A percentile compares a stretch with the other conserved stretches of the same genome.
Conservation (phyloP, 1,140 invertebrate genomes). For the Vanessa tameamea region DNA sequence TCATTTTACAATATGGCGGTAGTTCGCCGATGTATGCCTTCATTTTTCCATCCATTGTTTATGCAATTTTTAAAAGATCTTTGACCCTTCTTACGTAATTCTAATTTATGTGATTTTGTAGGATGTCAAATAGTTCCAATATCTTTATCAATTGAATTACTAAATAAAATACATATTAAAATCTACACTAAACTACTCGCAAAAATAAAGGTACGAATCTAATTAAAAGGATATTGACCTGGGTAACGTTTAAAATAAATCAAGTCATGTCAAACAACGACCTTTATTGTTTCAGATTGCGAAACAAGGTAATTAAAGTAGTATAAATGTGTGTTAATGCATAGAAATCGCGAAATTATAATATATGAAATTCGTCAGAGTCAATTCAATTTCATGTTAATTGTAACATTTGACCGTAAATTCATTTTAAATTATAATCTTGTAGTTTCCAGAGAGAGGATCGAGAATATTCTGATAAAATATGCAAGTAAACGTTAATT, state of each 20-base stretch:
- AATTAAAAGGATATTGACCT: conserved; percentile 32
- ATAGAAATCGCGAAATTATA: conserved; percentile 61
- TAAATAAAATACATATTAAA: conserved; percentile 2
- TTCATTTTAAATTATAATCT: conserved; percentile 25
- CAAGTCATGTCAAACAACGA: conserved; percentile 55
- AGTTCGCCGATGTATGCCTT: too few relatives aligned
- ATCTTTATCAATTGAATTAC: too few relatives aligned
- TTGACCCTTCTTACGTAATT: too few relatives aligned
- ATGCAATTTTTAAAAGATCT: too few relatives aligned
- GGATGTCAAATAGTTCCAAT: too few relatives aligned
- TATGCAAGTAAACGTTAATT: background rate
- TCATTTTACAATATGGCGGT: too few relatives aligned
- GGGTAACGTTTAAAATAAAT: conserved; percentile 33
- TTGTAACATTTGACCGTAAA: conserved; percentile 26
- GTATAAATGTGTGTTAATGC: conserved; percentile 46
- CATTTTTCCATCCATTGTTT: too few relatives aligned
- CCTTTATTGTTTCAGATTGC: conserved; percentile 66
- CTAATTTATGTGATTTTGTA: too few relatives aligned
- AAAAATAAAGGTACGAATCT: conserved; percentile 6
- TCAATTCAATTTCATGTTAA: conserved; percentile 25
- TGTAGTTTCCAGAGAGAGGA: background rate
- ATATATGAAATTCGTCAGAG: background rate
- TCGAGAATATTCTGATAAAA: background rate
- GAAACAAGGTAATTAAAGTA: conserved; percentile 46
- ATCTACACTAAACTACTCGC: background rate